These are phyloP conservation scores for Cephus pulcher DNA, from an alignment of 2,888 invertebrate genomes.

Conservation along the genomic window DNA sequence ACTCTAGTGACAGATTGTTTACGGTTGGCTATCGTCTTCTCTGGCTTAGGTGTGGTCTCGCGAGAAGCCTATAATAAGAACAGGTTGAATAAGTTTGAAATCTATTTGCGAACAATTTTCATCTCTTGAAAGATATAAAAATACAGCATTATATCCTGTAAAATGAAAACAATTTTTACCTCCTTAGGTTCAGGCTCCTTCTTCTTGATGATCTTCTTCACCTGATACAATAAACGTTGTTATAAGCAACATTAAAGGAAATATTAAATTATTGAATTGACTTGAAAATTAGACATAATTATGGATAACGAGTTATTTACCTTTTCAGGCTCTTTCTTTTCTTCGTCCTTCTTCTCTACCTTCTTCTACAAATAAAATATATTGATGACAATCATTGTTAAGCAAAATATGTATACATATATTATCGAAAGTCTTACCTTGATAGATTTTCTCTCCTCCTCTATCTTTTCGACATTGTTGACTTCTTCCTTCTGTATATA, in stretches of 20 bases:
- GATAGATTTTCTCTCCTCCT: constrained; percentile 48
- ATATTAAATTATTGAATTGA: not conserved
- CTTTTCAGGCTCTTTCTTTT: constrained; percentile 67
- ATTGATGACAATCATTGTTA: not conserved
- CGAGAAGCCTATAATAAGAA: constrained; percentile 30
- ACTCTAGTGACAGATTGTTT: constrained; percentile 58
- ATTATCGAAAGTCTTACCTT: constrained; percentile 42
- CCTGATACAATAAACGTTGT: constrained; percentile 24
- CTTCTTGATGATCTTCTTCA: constrained; percentile 50
- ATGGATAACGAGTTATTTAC: constrained; percentile 30
- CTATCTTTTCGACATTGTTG: constrained; percentile 56
- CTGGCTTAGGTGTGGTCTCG: constrained; percentile 50
- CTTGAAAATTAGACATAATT: not conserved
- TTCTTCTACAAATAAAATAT: constrained; percentile 45
- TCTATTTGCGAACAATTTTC: not conserved
- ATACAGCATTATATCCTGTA: not conserved
- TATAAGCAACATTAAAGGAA: not conserved
- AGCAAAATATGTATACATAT: not conserved
- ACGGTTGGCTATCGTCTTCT: constrained; percentile 49
- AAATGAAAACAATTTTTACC: constrained; percentile 23
- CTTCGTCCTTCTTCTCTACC: constrained; percentile 66
- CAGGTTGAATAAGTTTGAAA: not conserved
- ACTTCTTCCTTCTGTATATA: constrained; percentile 54
- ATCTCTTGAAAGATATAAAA: not conserved
- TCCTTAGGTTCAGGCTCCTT: constrained; percentile 51